These are phyloP conservation scores for Acronicta aceris DNA, from an alignment of 2,888 invertebrate species.

Conservation along the genomic window DNA sequence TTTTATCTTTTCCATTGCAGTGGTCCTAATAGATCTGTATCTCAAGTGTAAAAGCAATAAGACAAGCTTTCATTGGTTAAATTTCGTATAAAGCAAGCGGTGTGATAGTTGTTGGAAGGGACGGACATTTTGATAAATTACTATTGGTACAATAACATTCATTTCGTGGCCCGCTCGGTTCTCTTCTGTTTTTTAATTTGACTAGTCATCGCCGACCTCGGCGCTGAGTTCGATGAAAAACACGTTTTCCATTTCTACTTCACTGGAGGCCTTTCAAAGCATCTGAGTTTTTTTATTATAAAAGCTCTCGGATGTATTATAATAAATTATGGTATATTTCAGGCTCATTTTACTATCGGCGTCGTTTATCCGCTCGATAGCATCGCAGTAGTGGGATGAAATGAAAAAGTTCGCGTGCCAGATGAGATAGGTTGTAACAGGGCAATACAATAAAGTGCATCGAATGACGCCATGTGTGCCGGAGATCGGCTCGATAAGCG, in stretches of 20 bases:
- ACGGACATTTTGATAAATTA: conserved; percentile 83
- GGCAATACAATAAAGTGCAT: conserved; percentile 64
- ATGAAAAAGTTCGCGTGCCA: conserved; percentile 58
- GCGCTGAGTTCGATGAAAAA: conserved; percentile 66
- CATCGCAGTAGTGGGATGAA: conserved; percentile 45
- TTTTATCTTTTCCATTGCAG: conserved; percentile 69
- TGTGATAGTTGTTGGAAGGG: conserved; percentile 61
- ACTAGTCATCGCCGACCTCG: conserved; percentile 76
- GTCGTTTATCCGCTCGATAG: conserved; percentile 49
- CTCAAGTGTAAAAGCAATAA: conserved; percentile 73
- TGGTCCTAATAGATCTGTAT: conserved; percentile 73
- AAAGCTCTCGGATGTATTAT: conserved; percentile 39
- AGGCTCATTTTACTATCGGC: conserved; percentile 49
- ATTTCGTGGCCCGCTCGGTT: conserved; percentile 69
- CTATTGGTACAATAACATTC: conserved; percentile 81
- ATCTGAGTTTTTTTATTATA: conserved; percentile 55
- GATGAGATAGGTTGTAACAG: conserved; percentile 56
- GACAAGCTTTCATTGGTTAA: conserved; percentile 71
- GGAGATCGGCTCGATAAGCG: conserved; percentile 63
- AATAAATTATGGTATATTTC: conserved; percentile 40
- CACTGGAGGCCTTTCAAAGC: conserved; percentile 63
- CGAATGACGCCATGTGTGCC: conserved; percentile 70
- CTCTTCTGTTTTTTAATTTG: conserved; percentile 76
- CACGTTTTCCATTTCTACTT: conserved; percentile 71
- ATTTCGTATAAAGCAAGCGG: conserved; percentile 60